Percentiles rank a stretch among this genome's conserved stretches.
These are phyloP conservation scores for Callyntrura sp. DNA, from an alignment of 2,888 invertebrate species.

Conservation along the genomic window DNA sequence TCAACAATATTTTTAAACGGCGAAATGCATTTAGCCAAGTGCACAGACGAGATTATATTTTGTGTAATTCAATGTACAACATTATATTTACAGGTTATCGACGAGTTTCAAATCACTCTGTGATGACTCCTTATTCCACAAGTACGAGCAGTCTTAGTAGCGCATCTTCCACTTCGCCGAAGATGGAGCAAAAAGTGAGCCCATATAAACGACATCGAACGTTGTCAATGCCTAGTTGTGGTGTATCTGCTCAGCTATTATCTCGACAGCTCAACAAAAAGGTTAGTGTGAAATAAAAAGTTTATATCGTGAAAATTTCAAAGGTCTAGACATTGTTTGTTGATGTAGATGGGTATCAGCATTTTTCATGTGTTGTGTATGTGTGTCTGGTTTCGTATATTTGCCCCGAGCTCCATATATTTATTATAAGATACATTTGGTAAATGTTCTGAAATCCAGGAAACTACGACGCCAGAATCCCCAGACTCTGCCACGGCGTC, in stretches of 20 bases:
- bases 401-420: not conserved
- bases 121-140: slow-evolving; percentile 73
- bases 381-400: too few relatives aligned
- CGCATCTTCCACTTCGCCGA: slow-evolving; percentile 66
- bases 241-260: slow-evolving; percentile 60
- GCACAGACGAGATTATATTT: too few relatives aligned
- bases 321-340: too few relatives aligned
- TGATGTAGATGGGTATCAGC: too few relatives aligned
- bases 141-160: slow-evolving; percentile 75
- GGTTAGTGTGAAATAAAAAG: slow-evolving; percentile 15
- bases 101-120: slow-evolving; percentile 71
- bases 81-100: too few relatives aligned
- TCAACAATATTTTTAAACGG: too few relatives aligned
- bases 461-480: slow-evolving; percentile 66
- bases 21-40: too few relatives aligned
- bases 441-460: slow-evolving; percentile 47
- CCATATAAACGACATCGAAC: slow-evolving; percentile 72
- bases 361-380: too few relatives aligned
- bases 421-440: not conserved
- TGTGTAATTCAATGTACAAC: too few relatives aligned
- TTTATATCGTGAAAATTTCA: too few relatives aligned
- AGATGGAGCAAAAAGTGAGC: slow-evolving; percentile 69
- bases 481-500: slow-evolving; percentile 63
- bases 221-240: slow-evolving; percentile 76
- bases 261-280: slow-evolving; percentile 64